These are phyloP conservation scores for Bursaphelenchus okinawaensis DNA, from an alignment of 2,888 invertebrate genomes.

Conservation along the genomic window DNA sequence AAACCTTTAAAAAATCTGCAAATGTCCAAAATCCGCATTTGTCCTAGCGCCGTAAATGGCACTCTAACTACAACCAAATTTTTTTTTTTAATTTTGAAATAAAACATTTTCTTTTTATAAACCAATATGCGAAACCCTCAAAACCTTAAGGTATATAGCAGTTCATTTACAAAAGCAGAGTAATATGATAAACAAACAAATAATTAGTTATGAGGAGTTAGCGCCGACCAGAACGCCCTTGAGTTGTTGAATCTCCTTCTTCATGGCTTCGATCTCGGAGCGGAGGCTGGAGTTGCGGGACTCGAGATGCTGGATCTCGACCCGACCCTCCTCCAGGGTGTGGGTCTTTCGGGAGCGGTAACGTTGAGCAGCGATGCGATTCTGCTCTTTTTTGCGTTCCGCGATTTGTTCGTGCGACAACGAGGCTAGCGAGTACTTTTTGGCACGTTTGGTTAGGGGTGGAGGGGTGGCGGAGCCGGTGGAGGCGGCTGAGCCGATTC, in stretches of 20 bases:
- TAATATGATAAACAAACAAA: not conserved
- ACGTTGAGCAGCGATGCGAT: constrained; percentile 46
- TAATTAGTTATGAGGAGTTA: constrained; percentile 1
- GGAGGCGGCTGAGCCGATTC: not conserved
- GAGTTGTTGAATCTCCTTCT: constrained; percentile 36
- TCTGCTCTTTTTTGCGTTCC: constrained; percentile 52
- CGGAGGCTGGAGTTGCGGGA: constrained; percentile 41
- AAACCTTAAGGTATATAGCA: too few species aligned
- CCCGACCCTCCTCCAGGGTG: constrained; percentile 23
- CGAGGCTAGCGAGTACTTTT: constrained; percentile 38
- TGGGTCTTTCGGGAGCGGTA: constrained; percentile 33
- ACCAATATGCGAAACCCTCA: too few species aligned
- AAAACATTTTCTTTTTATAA: too few species aligned
- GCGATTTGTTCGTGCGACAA: constrained; percentile 44
- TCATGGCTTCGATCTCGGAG: constrained; percentile 32
- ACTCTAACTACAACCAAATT: too few species aligned
- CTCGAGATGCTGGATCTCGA: constrained; percentile 29
- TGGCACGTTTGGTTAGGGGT: constrained; percentile 21
- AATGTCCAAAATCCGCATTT: too few species aligned
- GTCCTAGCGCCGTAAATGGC: too few species aligned
- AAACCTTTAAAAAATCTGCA: too few species aligned
- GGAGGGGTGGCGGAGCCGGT: not conserved
- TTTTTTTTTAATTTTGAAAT: too few species aligned
- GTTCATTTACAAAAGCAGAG: not conserved
- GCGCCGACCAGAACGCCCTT: constrained; percentile 19